A percentile compares a stretch with the other conserved stretches of the same genome.
These are phyloP conservation scores for Merodon equestris DNA, from an alignment of 2,888 invertebrate genomes.

Conservation along the genomic window DNA sequence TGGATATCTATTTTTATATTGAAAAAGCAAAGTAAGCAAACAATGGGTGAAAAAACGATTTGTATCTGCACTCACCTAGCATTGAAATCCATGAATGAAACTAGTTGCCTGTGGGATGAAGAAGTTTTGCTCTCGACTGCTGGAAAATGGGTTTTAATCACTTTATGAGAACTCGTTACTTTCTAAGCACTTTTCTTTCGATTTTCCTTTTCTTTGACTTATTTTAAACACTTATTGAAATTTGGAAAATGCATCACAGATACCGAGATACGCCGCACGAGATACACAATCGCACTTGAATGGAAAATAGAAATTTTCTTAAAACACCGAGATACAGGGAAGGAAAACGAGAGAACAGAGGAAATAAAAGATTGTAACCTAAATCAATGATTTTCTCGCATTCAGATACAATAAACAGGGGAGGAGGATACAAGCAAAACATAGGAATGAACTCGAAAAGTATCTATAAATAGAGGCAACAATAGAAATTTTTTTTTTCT, in stretches of 20 bases:
- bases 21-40: not conserved
- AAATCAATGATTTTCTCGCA: conserved; percentile 53
- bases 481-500: conserved; percentile 3
- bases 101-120: conserved; percentile 22
- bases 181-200: conserved; percentile 26
- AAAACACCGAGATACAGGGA: not conserved
- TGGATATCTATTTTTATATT: too few species aligned
- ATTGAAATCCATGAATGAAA: conserved; percentile 68
- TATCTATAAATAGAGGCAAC: conserved; percentile 49
- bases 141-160: conserved; percentile 8
- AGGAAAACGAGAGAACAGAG: conserved; percentile 32
- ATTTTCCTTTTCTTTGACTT: conserved; percentile 22
- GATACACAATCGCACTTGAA: conserved; percentile 31
- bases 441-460: conserved; percentile 13
- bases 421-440: not conserved
- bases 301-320: not conserved
- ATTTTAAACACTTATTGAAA: conserved; percentile 14
- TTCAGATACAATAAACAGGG: too few species aligned
- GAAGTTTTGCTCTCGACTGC: conserved; percentile 35
- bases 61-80: conserved; percentile 53
- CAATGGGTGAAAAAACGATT: conserved; percentile 4
- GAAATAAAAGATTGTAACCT: conserved; percentile 22
- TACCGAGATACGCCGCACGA: conserved; percentile 23
- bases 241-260: conserved; percentile 49
- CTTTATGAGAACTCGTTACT: conserved; percentile 9